These are phyloP conservation scores for Copidosoma aretas DNA, from an alignment of 2,888 invertebrate genomes.

Conservation along the genomic window DNA sequence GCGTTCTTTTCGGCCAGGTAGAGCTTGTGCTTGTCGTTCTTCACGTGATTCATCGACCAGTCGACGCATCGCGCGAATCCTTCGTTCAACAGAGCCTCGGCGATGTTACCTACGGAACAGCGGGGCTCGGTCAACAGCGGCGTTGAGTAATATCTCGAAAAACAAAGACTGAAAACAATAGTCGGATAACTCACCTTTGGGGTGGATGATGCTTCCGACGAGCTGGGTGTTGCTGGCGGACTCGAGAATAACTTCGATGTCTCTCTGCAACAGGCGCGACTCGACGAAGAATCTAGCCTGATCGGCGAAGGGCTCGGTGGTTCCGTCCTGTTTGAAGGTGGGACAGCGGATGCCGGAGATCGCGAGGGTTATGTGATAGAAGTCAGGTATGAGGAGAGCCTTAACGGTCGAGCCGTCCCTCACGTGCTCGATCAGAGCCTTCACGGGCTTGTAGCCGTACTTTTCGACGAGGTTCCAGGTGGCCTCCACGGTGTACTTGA, in stretches of 20 bases:
- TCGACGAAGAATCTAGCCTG: conserved; percentile 96
- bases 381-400: conserved; percentile 88
- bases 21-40: conserved; percentile 80
- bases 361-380: conserved; percentile 91
- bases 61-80: conserved; percentile 95
- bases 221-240: conserved; percentile 92
- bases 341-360: conserved; percentile 90
- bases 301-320: conserved; percentile 78
- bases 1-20: conserved; percentile 85
- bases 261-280: conserved; percentile 86
- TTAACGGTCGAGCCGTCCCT: conserved; percentile 96
- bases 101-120: conserved; percentile 76
- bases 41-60: conserved; percentile 87
- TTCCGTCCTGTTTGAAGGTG: conserved; percentile 74
- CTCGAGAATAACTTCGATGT: conserved; percentile 88
- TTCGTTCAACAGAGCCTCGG: conserved; percentile 86
- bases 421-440: conserved; percentile 96
- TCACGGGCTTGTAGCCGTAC: conserved; percentile 83
- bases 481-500: conserved; percentile 90
- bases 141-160: not conserved
- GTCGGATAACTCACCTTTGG: conserved; percentile 66
- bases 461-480: conserved; percentile 84
- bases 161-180: conserved; percentile 5
- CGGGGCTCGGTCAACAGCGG: conserved; percentile 1
- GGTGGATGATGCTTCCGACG: conserved; percentile 92